Percentiles rank a stretch among this genome's conserved stretches.
Evolutionary conservation across 2,113 vertebrate genomes (phyloP).

Genomic region (Anolis carolinensis): DNA sequence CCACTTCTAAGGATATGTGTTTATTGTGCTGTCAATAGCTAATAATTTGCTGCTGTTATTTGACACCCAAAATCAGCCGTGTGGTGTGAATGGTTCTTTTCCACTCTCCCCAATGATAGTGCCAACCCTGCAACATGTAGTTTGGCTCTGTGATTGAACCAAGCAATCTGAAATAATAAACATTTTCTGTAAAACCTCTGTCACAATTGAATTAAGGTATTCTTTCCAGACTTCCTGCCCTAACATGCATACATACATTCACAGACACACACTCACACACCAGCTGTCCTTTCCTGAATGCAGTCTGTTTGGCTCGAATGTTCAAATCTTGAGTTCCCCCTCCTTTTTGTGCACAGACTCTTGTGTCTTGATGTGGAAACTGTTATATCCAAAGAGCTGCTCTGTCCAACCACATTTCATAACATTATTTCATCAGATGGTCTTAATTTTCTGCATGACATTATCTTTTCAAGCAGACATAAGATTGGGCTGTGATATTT

Average conservation of each 20-base stretch:
- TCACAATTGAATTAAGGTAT: constrained; percentile 49
- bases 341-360: constrained; percentile 39
- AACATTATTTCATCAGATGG: constrained; percentile 68
- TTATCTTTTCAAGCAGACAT: constrained; percentile 69
- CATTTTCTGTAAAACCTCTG: constrained; percentile 39
- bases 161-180: constrained; percentile 55
- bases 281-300: constrained; percentile 48
- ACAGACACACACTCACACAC: accelerated
- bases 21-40: background rate
- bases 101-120: background rate
- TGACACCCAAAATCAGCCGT: background rate
- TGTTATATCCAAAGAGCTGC: constrained; percentile 44
- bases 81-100: background rate
- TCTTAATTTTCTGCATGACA: constrained; percentile 71
- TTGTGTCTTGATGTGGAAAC: constrained; percentile 65
- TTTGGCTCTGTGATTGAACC: constrained; percentile 54
- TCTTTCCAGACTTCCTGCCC: background rate
- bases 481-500: constrained; percentile 64
- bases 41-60: background rate
- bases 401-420: constrained; percentile 66
- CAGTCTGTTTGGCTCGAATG: constrained; percentile 55
- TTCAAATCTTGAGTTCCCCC: constrained; percentile 54
- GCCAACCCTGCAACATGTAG: background rate
- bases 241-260: background rate
- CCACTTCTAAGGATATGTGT: too few relatives aligned